Evolutionary conservation across 2,888 invertebrate genomes (phyloP), one percentile per base, ranked within the genome.

Genomic region (Aquatica leii): DNA sequence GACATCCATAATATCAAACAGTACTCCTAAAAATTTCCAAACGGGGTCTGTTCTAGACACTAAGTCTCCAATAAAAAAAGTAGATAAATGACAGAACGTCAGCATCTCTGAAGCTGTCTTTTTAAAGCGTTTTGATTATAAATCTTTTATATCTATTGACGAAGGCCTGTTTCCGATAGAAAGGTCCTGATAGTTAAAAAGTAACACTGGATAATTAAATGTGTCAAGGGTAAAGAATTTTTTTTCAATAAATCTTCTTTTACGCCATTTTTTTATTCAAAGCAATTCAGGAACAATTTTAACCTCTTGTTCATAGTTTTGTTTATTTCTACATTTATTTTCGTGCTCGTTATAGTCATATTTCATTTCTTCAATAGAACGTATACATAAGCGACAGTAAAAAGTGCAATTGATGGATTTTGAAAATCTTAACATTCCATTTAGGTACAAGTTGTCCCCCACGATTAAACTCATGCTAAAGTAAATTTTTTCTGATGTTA

Each of bases 201-300:
- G 14, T 4, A 4, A n/a, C 6, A 40, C 8, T 40, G 8, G 41
- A n/a, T n/a, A 40, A n/a, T 40, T 40, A 40, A 40, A 40, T 8
- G 12, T 40, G 8, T 40, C 40, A n/a, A 40, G 40, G 2, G 41
- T 43, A 40, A 40, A 40, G 8, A n/a, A 40, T 2, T n/a, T 40
- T 15, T 46, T 46, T 15, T 50, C 50, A 50, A 50, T 20, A 21
- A 50, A 50, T 21, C n/a, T 24, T 50, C 20, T 50, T 50, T 50
- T 24, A 50, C 5, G 8, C 50, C 50, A 50, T 24, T 50, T 2
- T 50, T 50, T 20, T 8, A 50, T 14, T 50, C 21, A 1, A 2
- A 3, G 17, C 1, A 2, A 5, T 51, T 15, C 14, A 2, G 4
- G 24, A 24, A n/a, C 34, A 8, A 35, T n/a, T 51, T 51, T 14